Base-by-base conservation (phyloP, 2,797 vertebrate species). In the Enteromius treurensis region DNA sequence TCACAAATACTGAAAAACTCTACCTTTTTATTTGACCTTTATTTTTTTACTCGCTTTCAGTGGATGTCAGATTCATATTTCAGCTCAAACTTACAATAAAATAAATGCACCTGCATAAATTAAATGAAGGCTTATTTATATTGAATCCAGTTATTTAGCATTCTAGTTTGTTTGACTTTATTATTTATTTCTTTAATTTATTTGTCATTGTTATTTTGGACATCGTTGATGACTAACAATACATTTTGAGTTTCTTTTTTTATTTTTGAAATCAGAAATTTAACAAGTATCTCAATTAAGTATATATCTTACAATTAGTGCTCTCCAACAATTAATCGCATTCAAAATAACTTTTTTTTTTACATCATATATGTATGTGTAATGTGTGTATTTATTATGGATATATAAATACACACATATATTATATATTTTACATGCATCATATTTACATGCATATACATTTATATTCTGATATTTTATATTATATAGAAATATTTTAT, bases 1-100 rank as follows among this genome's bases (percentile, higher is more conserved):
- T 51, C 40, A 71, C 34, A 87, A 86, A 58, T 19, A 4, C 75
- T 51, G 23, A 70, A 70, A 70, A 76, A 40, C 7, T 26, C 49
- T 34, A 34, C 7, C 1, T 3, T 37, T 67, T 67, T 7, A 3
- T 40, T 40, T 68, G 3, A 14, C 19, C n/a, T 23, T 67, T 7
- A 70, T 55, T 29, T 3, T 70, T 80, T 23, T 67, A 29, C 14
- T 67, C 23, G 21, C 45, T 70, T 58, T 42, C n/a, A 23, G n/a
- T 70, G n/a, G 23, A 13, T 45, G 9, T 80, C 17, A 60, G 62
- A 32, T 32, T 26, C 17, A 80, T 55, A 58, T 70, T 80, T 47
- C 51, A 71, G 40, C 8, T 55, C 32, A 55, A 37, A 53, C 29
- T 75, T 32, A 34, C 29, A 74, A 74, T 74, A 74, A 51, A 74